Percentiles rank a stretch among this genome's conserved stretches.
Evolutionary conservation across 53 echinoderm and acorn worm species (phyloP).

Genomic region (Echinarachnius parma): DNA sequence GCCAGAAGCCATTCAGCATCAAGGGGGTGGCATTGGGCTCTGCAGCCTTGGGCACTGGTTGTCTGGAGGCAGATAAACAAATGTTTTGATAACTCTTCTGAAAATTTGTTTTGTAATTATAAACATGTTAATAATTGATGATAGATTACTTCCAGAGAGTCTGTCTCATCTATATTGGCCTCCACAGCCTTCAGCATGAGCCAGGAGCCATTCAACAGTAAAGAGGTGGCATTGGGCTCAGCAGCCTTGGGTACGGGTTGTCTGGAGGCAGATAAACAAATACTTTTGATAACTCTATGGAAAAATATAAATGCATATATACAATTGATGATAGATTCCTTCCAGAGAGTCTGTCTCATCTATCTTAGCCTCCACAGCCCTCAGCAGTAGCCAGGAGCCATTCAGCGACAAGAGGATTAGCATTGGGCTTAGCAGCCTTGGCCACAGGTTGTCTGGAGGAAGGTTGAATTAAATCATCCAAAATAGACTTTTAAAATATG

Average conservation of each 20-base stretch:
- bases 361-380: conserved; percentile 67
- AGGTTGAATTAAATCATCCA: too few species aligned
- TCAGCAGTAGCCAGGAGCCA: conserved; percentile 72
- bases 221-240: conserved; percentile 11
- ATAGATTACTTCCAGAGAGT: conserved; percentile 64
- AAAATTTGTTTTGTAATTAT: too few species aligned
- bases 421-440: background rate
- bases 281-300: too few species aligned
- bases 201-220: too few species aligned
- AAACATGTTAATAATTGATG: too few species aligned
- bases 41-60: background rate
- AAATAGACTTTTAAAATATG: too few species aligned
- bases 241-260: background rate
- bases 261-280: too few species aligned
- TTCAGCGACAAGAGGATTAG: too few species aligned
- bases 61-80: too few species aligned
- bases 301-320: too few species aligned
- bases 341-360: conserved; percentile 59
- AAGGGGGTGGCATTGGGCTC: conserved; percentile 18
- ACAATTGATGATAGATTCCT: conserved; percentile 72
- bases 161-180: conserved; percentile 61
- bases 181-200: conserved; percentile 67
- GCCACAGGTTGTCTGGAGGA: conserved; percentile 9
- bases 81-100: too few species aligned
- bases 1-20: conserved; percentile 86